Evolutionary conservation across 2,888 invertebrate genomes (phyloP), one percentile per base, ranked within the genome.

Genomic region (Dioctria linearis): DNA sequence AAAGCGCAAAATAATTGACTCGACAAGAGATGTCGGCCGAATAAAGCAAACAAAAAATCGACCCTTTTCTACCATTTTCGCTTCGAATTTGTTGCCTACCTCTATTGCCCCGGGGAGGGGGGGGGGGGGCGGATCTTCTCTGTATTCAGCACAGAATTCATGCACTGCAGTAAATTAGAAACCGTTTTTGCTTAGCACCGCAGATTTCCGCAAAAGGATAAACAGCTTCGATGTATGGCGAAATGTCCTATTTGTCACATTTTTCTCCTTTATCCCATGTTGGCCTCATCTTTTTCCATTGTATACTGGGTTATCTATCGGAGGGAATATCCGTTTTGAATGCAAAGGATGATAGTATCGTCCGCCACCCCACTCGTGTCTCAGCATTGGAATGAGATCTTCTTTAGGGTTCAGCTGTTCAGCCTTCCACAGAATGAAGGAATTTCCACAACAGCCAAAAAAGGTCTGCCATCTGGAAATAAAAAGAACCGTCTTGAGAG

Each of bases 191-290:
- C 76, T 76, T 76, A 76, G 76, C 76, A 76, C 76, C 76, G 76
- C 76, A 76, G 76, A 76, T 76, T 76, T 76, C 76, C 76, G 76
- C 76, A 76, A 63, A 76, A 76, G 76, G 76, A 76, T 76, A 76
- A 76, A 63, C 76, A 76, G 76, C 63, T 57, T 49, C 76, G 76
- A 76, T 76, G 76, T 76, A 76, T 76, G 76, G 76, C 63, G 76
- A 63, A 76, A 76, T 76, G 76, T 76, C 76, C 76, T 76, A 76
- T 76, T 76, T 76, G 76, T 76, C 76, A 76, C 76, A 76, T 76
- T 59, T 63, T 43, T 57, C 39, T 63, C 76, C 76, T 73, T 73
- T 73, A 73, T 59, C 73, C 73, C 57, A 42, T 43, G 61, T 46
- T 63, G 46, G 63, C n/a, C 63, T 63, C 63, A 49, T 46, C 63